Evolutionary conservation across 2,797 vertebrate genomes (phyloP).

Genomic region (Brotula barbata): DNA sequence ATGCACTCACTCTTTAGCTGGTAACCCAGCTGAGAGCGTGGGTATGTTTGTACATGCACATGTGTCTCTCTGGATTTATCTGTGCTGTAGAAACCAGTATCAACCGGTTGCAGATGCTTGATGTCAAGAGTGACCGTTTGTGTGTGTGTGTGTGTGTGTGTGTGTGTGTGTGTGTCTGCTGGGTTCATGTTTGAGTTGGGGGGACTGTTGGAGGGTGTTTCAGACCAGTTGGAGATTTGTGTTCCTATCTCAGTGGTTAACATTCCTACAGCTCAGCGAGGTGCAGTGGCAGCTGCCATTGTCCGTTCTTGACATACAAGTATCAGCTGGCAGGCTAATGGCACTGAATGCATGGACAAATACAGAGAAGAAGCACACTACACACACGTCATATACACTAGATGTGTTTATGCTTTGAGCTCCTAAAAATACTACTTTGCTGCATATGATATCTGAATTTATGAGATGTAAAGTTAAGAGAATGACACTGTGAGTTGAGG

Average conservation of each 20-base stretch:
- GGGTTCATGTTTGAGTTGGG: neutral
- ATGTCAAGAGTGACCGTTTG: constrained; percentile 2
- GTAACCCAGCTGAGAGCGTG: neutral
- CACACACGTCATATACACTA: constrained; percentile 3
- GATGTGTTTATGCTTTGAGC: constrained; percentile 24
- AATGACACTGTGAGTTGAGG: neutral
- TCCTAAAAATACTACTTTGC: neutral
- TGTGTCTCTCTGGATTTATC: neutral
- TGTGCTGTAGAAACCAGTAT: constrained; percentile 28
- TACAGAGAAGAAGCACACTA: neutral
- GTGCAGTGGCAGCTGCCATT: constrained; percentile 62
- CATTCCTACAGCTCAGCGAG: constrained; percentile 33
- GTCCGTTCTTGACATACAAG: constrained; percentile 64
- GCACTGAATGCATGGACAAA: neutral
- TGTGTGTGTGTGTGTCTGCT: neutral
- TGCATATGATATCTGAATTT: neutral
- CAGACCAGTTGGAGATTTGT: constrained; percentile 7
- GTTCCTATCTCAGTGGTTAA: constrained; percentile 43
- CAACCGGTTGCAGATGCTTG: constrained; percentile 50
- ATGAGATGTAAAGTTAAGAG: constrained; percentile 1
- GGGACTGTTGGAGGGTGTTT: constrained; percentile 4
- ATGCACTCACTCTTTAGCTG: constrained; percentile 4
- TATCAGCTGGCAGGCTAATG: constrained; percentile 38
- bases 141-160: neutral
- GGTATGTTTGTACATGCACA: neutral